Evolutionary conservation across 2,113 vertebrate species (phyloP).

Genomic region (Alectura lathami): DNA sequence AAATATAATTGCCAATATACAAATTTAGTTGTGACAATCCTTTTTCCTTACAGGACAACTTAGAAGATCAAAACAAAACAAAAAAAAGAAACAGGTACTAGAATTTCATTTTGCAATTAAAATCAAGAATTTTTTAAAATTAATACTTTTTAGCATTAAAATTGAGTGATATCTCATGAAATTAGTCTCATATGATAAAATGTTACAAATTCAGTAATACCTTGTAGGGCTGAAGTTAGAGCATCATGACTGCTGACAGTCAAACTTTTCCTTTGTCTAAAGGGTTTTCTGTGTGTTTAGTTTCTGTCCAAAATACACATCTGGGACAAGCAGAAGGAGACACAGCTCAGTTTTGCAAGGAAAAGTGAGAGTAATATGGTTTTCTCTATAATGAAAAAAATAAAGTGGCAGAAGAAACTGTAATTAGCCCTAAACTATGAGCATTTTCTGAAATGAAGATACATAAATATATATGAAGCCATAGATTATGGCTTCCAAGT

Average conservation of each 20-base stretch:
- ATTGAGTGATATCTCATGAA: background rate
- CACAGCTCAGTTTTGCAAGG: background rate
- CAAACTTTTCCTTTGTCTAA: background rate
- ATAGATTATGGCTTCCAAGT: background rate
- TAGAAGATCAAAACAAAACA: background rate
- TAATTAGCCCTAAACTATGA: background rate
- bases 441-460: background rate
- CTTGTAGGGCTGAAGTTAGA: background rate
- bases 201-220: background rate
- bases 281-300: background rate
- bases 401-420: background rate
- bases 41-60: background rate
- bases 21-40: background rate
- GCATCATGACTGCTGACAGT: background rate
- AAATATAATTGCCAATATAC: background rate
- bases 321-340: background rate
- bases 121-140: background rate
- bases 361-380: background rate
- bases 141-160: background rate
- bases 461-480: background rate
- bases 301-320: background rate
- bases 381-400: background rate
- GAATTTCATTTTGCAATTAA: background rate
- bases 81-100: background rate
- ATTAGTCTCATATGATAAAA: background rate